A percentile compares a stretch with the other conserved stretches of the same genome.
Conservation (phyloP, 2,113 vertebrate genomes). For the Monarcha castaneiventris region DNA sequence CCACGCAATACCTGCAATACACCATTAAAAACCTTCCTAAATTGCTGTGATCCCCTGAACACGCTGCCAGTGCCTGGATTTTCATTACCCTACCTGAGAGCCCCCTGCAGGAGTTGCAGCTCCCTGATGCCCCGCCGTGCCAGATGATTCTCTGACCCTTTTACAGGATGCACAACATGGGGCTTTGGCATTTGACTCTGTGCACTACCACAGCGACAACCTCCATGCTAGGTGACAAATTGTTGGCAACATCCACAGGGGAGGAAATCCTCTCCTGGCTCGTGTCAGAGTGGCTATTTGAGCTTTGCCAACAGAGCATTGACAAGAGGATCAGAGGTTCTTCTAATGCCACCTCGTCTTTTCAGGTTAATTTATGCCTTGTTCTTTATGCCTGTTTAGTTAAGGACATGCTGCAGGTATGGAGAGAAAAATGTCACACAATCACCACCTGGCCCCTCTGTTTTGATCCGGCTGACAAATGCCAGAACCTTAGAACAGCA, state of each 20-base stretch:
- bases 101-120: fast-evolving
- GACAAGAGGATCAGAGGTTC: background rate
- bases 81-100: background rate
- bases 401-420: conserved; percentile 16
- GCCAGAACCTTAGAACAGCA: conserved; percentile 39
- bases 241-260: background rate
- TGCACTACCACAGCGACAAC: background rate
- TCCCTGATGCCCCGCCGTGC: background rate
- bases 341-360: background rate
- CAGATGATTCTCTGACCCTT: background rate
- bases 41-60: background rate
- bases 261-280: conserved; percentile 23
- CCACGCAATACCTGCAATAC: background rate
- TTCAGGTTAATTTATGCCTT: conserved; percentile 35
- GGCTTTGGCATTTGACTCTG: background rate
- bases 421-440: background rate
- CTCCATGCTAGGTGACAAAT: background rate
- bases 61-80: background rate
- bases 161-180: background rate
- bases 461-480: background rate
- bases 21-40: background rate
- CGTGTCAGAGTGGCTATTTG: background rate
- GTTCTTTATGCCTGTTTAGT: conserved; percentile 39
- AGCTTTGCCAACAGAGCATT: background rate
- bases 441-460: background rate